Conservation (phyloP, 2,113 vertebrate genomes). For the Dicentrarchus labrax region DNA sequence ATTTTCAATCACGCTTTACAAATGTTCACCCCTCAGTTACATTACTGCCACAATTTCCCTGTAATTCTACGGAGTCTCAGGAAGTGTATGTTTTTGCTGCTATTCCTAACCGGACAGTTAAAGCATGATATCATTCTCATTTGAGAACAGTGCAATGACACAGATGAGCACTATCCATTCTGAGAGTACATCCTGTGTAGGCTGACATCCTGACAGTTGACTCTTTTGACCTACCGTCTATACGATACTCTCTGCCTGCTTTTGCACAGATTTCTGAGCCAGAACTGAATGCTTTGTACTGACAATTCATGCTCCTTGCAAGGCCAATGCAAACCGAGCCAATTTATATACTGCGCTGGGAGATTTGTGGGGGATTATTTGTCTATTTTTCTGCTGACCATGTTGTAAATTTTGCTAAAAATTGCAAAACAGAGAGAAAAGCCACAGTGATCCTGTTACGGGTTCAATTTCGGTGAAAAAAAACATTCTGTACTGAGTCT, state of each 20-base stretch:
- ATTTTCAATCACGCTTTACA: background rate
- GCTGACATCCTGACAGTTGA: slow-evolving; percentile 64
- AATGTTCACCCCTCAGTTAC: background rate
- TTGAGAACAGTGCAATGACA: slow-evolving; percentile 15
- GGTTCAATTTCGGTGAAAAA: background rate
- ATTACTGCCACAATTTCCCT: background rate
- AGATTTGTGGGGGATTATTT: slow-evolving; percentile 69
- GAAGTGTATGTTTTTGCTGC: slow-evolving; percentile 45
- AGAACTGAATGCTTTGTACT: slow-evolving; percentile 21
- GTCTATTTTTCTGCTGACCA: slow-evolving; percentile 62
- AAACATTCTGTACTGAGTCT: background rate
- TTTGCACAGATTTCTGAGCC: slow-evolving; percentile 37
- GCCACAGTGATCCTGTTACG: slow-evolving; percentile 41
- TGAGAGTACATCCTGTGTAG: slow-evolving; percentile 63
- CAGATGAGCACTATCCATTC: slow-evolving; percentile 44
- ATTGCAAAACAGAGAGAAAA: slow-evolving; percentile 44
- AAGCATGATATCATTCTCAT: slow-evolving; percentile 59
- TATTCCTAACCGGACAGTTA: slow-evolving; percentile 47
- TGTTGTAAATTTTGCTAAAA: slow-evolving; percentile 47
- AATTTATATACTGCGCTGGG: slow-evolving; percentile 37
- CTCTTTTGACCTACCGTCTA: slow-evolving; percentile 54
- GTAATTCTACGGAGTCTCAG: slow-evolving; percentile 1
- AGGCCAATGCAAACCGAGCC: slow-evolving; percentile 40
- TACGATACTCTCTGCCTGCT: slow-evolving; percentile 52
- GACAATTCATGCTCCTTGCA: slow-evolving; percentile 31